Percentiles rank a stretch among this genome's conserved stretches.
These are phyloP conservation scores for Philopotamus ludificatus DNA, from an alignment of 1,140 invertebrate species.

Conservation along the genomic window DNA sequence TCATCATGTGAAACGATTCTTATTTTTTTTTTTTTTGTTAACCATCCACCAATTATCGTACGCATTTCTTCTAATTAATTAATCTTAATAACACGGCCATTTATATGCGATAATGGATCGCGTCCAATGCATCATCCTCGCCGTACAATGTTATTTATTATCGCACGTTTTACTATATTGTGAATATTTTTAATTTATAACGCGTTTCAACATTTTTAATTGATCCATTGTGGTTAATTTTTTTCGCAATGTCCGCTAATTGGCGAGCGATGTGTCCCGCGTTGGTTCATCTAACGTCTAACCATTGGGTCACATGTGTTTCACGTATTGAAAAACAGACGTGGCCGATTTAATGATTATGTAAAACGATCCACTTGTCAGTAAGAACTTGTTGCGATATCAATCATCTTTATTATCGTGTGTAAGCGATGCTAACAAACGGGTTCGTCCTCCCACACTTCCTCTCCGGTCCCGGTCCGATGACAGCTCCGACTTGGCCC, in stretches of 20 bases:
- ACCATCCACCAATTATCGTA: not conserved
- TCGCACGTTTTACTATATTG: no score
- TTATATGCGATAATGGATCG: constrained; percentile 8
- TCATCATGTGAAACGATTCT: not conserved
- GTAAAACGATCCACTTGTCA: constrained; percentile 43
- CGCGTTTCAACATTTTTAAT: no score
- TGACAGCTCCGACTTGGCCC: no score
- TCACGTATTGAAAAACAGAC: constrained; percentile 37
- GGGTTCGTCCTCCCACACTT: constrained; percentile 25
- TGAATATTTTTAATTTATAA: no score
- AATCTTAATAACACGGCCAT: constrained; percentile 4
- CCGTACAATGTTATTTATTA: not conserved
- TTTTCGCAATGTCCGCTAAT: no score
- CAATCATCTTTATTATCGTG: constrained; percentile 38
- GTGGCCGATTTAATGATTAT: constrained; percentile 40
- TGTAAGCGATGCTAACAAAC: constrained; percentile 11
- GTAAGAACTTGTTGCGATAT: constrained; percentile 41
- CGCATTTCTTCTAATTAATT: not conserved
- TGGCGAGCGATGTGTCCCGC: no score
- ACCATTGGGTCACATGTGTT: constrained; percentile 15
- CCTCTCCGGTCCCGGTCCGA: constrained; percentile 3
- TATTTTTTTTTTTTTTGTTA: no score
- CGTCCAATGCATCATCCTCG: not conserved
- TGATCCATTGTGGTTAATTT: no score
- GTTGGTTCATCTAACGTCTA: no score